Percentiles rank a stretch among this genome's conserved stretches.
These are phyloP conservation scores for Camponotus pennsylvanicus DNA, from an alignment of 1,140 invertebrate species.

Conservation along the genomic window DNA sequence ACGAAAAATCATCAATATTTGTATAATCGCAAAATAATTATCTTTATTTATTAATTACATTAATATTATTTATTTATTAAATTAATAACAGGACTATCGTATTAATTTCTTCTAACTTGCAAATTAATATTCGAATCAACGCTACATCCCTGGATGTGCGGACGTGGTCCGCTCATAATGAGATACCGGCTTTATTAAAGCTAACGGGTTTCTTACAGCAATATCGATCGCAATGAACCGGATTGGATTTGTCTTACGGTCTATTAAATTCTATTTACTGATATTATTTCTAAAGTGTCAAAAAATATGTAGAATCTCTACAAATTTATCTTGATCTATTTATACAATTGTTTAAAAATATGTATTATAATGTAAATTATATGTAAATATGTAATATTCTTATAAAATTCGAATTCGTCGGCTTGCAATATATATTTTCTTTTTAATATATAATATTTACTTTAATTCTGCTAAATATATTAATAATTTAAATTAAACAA, in stretches of 20 bases:
- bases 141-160: conserved; percentile 9
- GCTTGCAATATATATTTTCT: too few species aligned
- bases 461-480: too few species aligned
- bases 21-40: not conserved
- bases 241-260: conserved; percentile 27
- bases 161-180: conserved; percentile 3
- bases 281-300: not conserved
- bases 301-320: not conserved
- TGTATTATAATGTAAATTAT: too few species aligned
- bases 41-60: not conserved
- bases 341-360: not conserved
- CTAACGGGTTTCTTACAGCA: not conserved
- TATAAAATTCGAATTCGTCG: too few species aligned
- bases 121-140: not conserved
- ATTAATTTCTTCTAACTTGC: not conserved
- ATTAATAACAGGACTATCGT: not conserved
- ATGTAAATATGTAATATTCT: too few species aligned
- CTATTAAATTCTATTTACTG: not conserved
- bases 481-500: too few species aligned
- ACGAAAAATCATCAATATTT: not conserved
- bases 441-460: too few species aligned
- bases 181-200: conserved; percentile 27
- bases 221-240: conserved; percentile 25
- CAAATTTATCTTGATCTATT: not conserved
- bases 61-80: not conserved